Base-by-base conservation (phyloP, 1,140 invertebrate species). In the Drosophila malerkotliana region DNA sequence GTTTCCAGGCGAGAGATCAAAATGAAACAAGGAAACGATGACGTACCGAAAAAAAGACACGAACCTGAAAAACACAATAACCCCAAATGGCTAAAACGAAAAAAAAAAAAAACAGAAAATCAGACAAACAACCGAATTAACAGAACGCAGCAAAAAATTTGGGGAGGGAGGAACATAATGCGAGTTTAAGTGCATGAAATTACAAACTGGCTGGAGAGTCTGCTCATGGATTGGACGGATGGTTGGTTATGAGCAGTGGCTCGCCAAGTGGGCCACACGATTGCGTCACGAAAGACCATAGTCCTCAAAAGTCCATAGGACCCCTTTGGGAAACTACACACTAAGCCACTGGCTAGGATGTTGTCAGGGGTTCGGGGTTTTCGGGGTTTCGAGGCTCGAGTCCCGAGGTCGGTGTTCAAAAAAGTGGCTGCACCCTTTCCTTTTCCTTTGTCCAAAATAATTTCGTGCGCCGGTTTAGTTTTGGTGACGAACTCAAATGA, bases 111-210 rank as follows among this genome's bases (percentile, higher is more conserved):
- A 18, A 18, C 15, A 41, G 45, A 52, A 85, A 87, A 79, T 82
- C 78, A 79, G 83, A 88, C 75, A 82, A 81, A 77, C 71, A 87
- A 72, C 78, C 66, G 77, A 88, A 82, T 88, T 87, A 87, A 87
- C 78, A 77, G 64, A 85, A 81, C 55, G 64, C 45, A 72, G 62
- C 34, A 67, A 62, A 66, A 69, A 71, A 72, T 32, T 47, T 24
- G 24, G 26, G 59, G 14, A 58, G 77, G 28, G 67, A 66, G 49
- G 54, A 83, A 66, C 59, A 83, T 88, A 88, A 88, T 83, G 84
- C 76, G 83, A 88, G 83, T 83, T 88, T 88, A 88, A 88, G 84
- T 88, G 83, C 83, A 88, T 88, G 84, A 88, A 88, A 88, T 88
- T 88, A 88, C 79, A 72, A 84, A 72, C 73, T 62, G 68, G 32